A percentile compares a stretch with the other conserved stretches of the same genome.
phyloP scores from a whole-genome alignment of 2,888 invertebrate genomes.

The Schizaphis graminum region DNA sequence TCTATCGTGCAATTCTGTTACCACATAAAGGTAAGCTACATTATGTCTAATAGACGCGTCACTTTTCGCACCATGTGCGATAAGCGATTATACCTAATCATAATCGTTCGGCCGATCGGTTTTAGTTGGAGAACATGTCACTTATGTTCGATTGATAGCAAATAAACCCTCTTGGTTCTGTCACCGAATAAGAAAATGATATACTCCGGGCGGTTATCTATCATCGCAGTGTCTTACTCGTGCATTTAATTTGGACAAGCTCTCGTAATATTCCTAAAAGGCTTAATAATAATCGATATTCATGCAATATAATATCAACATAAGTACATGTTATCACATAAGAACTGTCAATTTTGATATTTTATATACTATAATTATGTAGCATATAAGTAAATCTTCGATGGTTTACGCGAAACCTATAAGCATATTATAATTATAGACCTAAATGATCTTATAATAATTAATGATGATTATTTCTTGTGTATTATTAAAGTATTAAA shows the following conservation, averaged over 20 bases:
- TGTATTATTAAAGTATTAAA: neutral
- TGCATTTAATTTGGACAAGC: neutral
- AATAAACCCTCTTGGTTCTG: neutral
- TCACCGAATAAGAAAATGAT: neutral
- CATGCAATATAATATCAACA: neutral
- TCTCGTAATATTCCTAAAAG: neutral
- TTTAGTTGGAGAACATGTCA: neutral
- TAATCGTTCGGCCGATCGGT: neutral
- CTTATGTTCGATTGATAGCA: conserved; percentile 6
- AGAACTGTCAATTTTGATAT: neutral
- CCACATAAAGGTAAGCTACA: neutral
- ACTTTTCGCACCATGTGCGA: neutral
- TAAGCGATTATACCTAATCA: neutral
- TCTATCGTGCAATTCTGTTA: neutral
- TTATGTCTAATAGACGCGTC: neutral
- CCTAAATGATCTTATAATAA: neutral
- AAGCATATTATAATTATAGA: neutral
- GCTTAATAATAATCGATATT: neutral
- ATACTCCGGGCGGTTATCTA: neutral
- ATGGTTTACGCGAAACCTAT: neutral
- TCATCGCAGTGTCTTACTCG: neutral
- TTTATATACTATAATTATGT: neutral
- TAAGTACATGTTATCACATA: neutral
- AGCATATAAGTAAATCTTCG: no score
- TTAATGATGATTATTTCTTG: neutral